Conservation (phyloP, 2,888 invertebrate species). For the Machimus atricapillus region DNA sequence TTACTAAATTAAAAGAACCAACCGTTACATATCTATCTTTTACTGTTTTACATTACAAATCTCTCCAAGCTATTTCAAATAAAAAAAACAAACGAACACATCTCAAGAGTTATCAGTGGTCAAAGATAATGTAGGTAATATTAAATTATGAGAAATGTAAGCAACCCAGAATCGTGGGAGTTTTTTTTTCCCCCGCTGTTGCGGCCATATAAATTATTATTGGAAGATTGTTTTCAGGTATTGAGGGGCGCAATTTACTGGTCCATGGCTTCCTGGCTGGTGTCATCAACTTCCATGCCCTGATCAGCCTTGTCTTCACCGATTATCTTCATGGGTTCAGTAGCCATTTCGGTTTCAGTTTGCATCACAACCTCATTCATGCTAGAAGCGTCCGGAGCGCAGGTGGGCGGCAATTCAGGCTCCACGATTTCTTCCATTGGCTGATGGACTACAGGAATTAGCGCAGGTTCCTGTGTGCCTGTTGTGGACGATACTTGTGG, state of each 20-base stretch:
- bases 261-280: slow-evolving; percentile 61
- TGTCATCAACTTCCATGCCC: slow-evolving; percentile 62
- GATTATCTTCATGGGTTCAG: slow-evolving; percentile 54
- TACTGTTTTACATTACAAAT: slow-evolving; percentile 28
- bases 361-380: slow-evolving; percentile 46
- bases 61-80: neutral
- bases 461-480: neutral
- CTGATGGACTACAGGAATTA: slow-evolving; percentile 29
- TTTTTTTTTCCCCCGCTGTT: neutral
- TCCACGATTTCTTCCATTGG: slow-evolving; percentile 47
- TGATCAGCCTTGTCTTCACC: slow-evolving; percentile 52
- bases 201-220: neutral
- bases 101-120: neutral
- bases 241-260: slow-evolving; percentile 52
- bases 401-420: slow-evolving; percentile 33
- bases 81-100: slow-evolving; percentile 1
- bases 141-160: slow-evolving; percentile 9
- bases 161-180: neutral
- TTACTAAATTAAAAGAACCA: neutral
- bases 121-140: neutral
- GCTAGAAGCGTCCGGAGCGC: slow-evolving; percentile 15
- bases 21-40: neutral
- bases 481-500: neutral
- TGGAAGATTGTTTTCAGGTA: neutral
- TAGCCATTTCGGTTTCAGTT: slow-evolving; percentile 55